Evolutionary conservation across 2,797 vertebrate species (phyloP).

Genomic region (Myripristis jacobus): DNA sequence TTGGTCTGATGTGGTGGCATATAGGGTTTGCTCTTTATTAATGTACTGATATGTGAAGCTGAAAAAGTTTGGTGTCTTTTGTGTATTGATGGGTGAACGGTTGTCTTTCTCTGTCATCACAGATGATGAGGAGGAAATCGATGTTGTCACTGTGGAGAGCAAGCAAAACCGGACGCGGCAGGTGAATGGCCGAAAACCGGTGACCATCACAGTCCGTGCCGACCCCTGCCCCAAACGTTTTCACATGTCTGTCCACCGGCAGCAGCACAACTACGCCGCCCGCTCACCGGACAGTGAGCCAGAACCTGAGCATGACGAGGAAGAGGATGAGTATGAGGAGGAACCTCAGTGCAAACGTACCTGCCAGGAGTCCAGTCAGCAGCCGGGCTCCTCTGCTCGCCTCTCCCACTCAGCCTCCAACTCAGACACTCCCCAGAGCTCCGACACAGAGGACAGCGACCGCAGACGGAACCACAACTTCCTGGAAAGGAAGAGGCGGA

Average conservation of each 20-base stretch:
- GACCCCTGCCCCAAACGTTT: conserved; percentile 94
- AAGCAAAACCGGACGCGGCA: conserved; percentile 89
- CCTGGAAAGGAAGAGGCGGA: conserved; percentile 93
- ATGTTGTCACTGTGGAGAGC: conserved; percentile 95
- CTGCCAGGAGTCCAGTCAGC: conserved; percentile 50
- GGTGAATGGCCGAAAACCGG: conserved; percentile 86
- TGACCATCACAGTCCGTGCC: conserved; percentile 91
- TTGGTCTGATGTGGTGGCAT: not conserved
- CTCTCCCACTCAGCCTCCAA: conserved; percentile 58
- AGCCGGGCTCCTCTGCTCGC: conserved; percentile 20
- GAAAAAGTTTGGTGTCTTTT: not conserved
- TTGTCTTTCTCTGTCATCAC: conserved; percentile 38
- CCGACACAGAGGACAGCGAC: conserved; percentile 89
- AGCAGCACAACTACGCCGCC: conserved; percentile 97
- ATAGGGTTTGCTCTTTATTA: not conserved
- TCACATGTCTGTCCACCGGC: conserved; percentile 94
- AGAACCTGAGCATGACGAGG: conserved; percentile 44
- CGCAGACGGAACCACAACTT: conserved; percentile 96
- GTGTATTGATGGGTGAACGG: conserved; percentile 32
- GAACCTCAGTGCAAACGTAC: conserved; percentile 76
- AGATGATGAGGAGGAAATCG: conserved; percentile 91
- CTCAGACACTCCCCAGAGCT: conserved; percentile 77
- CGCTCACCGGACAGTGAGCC: conserved; percentile 88
- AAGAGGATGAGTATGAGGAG: conserved; percentile 49
- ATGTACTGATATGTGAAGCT: not conserved